Evolutionary conservation across 1,140 invertebrate species (phyloP), one percentile per base, ranked within the genome.

Genomic region (Asobara japonica): DNA sequence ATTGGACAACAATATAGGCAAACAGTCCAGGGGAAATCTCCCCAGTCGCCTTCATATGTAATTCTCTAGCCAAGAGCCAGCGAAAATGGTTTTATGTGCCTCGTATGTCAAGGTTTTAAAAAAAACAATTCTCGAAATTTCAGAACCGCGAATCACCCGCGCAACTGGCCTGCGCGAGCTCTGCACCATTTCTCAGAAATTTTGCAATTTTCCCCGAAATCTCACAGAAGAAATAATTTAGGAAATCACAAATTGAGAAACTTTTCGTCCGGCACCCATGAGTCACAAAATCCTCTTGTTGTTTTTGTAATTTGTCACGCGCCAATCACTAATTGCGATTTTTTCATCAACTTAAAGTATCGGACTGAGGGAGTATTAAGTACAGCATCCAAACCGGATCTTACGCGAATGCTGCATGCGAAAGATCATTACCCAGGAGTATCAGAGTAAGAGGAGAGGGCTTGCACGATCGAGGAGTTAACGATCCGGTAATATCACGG

Each of bases 1-100:
- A 80, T 80, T 80, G 72, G 75, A 69, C 72, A 78, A 80, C 77
- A 79, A 80, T 79, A 80, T 77, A 76, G 75, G 76, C 78, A 76
- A 79, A 79, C 78, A 78, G 69, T 56, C 51, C 71, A 29, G 16
- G 29, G 71, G 73, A 76, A 73, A 73, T 76, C 73, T 25, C 62
- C 64, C 65, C 38, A 38, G 31, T 72, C 30, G 65, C 65, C 61
- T 64, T 72, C 70, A 60, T 72, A 72, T 72, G 27, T 64, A 25
- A 60, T 64, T 22, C 29, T 62, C 16, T 25, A 6, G 25, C 25
- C 3, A 62, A 31, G 60, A 10, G 51, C n/a, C 6, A 22, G 6
- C 31, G 11, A 33, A 33, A 33, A 33, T 41, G 11, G 10, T 45
- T n/a, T n/a, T n/a, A n/a, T n/a, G n/a, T n/a, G n/a, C n/a, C n/a